Evolutionary conservation across 53 echinoderm and acorn worm genomes (phyloP).

Genomic region (Luidia sarsii): DNA sequence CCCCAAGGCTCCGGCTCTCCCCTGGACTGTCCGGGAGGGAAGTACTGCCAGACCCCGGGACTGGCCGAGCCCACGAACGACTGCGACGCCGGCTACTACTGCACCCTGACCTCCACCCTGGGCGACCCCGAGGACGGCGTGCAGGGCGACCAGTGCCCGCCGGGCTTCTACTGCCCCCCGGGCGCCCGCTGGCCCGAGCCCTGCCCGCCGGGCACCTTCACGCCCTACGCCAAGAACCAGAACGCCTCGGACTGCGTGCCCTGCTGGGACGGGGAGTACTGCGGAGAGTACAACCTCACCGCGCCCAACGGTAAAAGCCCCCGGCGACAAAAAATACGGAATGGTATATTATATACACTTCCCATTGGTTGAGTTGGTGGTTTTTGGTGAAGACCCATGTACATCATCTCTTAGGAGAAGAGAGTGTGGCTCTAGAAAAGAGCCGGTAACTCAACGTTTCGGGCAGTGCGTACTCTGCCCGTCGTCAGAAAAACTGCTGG

Average conservation of each 20-base stretch:
- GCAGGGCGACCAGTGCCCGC: conserved; percentile 90
- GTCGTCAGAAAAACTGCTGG: too few relatives aligned
- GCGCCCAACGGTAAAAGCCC: conserved; percentile 83
- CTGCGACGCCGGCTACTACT: conserved; percentile 90
- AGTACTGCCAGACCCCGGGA: conserved; percentile 87
- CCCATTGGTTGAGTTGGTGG: background rate
- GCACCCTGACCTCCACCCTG: conserved; percentile 75
- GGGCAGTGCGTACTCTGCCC: too few relatives aligned
- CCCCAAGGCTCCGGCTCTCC: conserved; percentile 94
- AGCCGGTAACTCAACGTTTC: too few relatives aligned
- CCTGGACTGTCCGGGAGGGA: conserved; percentile 77
- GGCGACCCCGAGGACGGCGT: conserved; percentile 80
- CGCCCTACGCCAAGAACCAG: conserved; percentile 70
- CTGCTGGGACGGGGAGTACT: conserved; percentile 88
- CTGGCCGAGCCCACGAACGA: conserved; percentile 72
- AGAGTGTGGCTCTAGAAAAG: too few relatives aligned
- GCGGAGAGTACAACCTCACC: conserved; percentile 92
- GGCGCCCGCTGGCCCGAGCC: conserved; percentile 74
- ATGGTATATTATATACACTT: background rate
- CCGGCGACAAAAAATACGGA: background rate
- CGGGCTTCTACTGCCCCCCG: conserved; percentile 86
- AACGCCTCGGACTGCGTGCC: conserved; percentile 80
- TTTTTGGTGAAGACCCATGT: too few relatives aligned
- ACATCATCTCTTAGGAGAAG: too few relatives aligned
- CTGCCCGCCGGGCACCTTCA: conserved; percentile 91